Evolutionary conservation across 2,888 invertebrate genomes (phyloP).

Genomic region (Nymphalis polychloros): DNA sequence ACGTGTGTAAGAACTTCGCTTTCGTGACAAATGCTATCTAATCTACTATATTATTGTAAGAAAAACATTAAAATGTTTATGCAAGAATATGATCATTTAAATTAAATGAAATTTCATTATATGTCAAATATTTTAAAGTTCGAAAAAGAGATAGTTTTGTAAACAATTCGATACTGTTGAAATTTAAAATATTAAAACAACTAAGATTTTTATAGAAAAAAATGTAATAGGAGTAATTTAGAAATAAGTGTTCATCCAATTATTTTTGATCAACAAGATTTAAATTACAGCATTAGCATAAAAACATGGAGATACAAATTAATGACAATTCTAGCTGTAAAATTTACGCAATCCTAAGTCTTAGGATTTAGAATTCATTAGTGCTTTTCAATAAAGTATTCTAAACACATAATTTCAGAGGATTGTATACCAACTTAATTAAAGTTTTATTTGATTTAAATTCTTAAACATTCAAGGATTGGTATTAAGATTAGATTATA

Average conservation of each 20-base stretch:
- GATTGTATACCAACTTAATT: slow-evolving; percentile 27
- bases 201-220: not conserved
- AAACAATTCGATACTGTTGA: not conserved
- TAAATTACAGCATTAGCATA: not conserved
- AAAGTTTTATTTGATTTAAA: slow-evolving; percentile 35
- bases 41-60: too few relatives aligned
- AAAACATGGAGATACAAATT: not conserved
- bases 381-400: slow-evolving; percentile 18
- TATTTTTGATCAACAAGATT: not conserved
- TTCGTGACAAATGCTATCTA: too few relatives aligned
- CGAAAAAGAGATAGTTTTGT: too few relatives aligned
- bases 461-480: slow-evolving; percentile 20
- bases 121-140: too few relatives aligned
- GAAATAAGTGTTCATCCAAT: not conserved
- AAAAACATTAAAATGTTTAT: too few relatives aligned
- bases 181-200: not conserved
- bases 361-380: slow-evolving; percentile 13
- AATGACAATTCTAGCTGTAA: not conserved
- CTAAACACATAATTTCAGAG: slow-evolving; percentile 23
- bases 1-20: too few relatives aligned
- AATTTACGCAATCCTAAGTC: too few relatives aligned
- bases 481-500: slow-evolving; percentile 14
- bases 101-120: too few relatives aligned
- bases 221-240: not conserved
- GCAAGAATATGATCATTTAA: too few relatives aligned